Conservation (phyloP, 2,797 vertebrate genomes). For the Danio kyathit region DNA sequence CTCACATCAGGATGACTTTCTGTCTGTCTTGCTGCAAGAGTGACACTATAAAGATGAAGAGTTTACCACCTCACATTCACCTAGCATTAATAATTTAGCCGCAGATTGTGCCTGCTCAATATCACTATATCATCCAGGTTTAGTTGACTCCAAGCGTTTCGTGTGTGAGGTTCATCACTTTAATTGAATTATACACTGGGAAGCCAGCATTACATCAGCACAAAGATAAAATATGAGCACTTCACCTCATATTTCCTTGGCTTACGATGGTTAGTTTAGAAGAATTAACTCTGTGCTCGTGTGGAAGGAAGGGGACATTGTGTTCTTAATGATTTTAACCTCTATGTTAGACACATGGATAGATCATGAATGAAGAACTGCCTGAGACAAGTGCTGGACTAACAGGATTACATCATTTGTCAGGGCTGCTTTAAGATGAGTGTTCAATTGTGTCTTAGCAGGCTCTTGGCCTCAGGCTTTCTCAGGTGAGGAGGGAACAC, state of each 20-base stretch:
- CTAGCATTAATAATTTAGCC: slow-evolving; percentile 39
- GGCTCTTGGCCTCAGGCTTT: slow-evolving; percentile 8
- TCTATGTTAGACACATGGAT: slow-evolving; percentile 4
- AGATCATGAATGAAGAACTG: neutral
- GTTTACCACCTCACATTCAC: slow-evolving; percentile 23
- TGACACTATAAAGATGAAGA: slow-evolving; percentile 33
- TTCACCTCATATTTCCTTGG: slow-evolving; percentile 48
- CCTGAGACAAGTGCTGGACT: neutral
- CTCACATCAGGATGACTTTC: neutral
- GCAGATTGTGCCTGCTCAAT: slow-evolving; percentile 33
- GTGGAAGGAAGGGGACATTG: slow-evolving; percentile 3
- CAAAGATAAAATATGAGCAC: slow-evolving; percentile 56
- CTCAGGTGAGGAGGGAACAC: slow-evolving; percentile 10
- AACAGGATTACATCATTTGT: slow-evolving; percentile 20
- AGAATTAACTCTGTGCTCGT: slow-evolving; percentile 2
- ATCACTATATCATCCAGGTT: slow-evolving; percentile 52
- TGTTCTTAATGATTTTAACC: slow-evolving; percentile 21
- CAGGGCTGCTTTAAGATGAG: slow-evolving; percentile 16
- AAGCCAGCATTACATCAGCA: slow-evolving; percentile 52
- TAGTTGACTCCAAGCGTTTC: neutral
- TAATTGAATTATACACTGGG: slow-evolving; percentile 61
- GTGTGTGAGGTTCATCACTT: slow-evolving; percentile 48
- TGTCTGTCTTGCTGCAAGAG: slow-evolving; percentile 1
- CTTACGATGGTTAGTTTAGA: neutral
- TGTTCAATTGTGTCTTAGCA: neutral